A percentile compares a stretch with the other conserved stretches of the same genome.
These are phyloP conservation scores for Oncopeltus fasciatus DNA, from an alignment of 1,140 invertebrate genomes.

Conservation along the genomic window DNA sequence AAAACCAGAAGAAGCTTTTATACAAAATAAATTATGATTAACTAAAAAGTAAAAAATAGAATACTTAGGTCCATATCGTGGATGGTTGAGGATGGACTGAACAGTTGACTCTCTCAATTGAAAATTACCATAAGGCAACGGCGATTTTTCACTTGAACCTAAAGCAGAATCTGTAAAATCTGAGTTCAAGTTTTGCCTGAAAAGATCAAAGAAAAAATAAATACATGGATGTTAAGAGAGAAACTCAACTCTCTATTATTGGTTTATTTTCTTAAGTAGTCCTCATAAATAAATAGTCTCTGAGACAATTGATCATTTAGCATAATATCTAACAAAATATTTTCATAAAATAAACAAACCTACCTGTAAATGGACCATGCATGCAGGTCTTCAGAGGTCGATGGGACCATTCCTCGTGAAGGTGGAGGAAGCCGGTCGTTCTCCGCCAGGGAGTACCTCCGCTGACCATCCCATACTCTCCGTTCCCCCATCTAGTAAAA, in stretches of 20 bases:
- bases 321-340: too few species aligned
- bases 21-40: too few species aligned
- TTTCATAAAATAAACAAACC: background rate
- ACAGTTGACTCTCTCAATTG: slow-evolving; percentile 82
- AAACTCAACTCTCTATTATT: background rate
- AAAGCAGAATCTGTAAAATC: slow-evolving; percentile 87
- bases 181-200: slow-evolving; percentile 87
- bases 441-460: slow-evolving; percentile 17
- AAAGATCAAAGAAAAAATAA: slow-evolving; percentile 23
- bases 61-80: slow-evolving; percentile 74
- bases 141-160: slow-evolving; percentile 76
- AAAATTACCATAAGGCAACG: slow-evolving; percentile 83
- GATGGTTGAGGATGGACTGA: slow-evolving; percentile 83
- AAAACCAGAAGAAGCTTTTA: too few species aligned
- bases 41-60: too few species aligned
- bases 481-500: slow-evolving; percentile 36
- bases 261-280: background rate
- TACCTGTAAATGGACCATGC: slow-evolving; percentile 90
- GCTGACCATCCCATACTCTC: slow-evolving; percentile 16
- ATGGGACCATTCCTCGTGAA: slow-evolving; percentile 39
- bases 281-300: too few species aligned
- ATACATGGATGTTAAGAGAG: background rate
- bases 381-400: slow-evolving; percentile 74
- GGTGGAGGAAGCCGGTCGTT: slow-evolving; percentile 35
- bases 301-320: too few species aligned